Evolutionary conservation across 1,140 invertebrate species (phyloP).

Genomic region (Glossosoma conforme): DNA sequence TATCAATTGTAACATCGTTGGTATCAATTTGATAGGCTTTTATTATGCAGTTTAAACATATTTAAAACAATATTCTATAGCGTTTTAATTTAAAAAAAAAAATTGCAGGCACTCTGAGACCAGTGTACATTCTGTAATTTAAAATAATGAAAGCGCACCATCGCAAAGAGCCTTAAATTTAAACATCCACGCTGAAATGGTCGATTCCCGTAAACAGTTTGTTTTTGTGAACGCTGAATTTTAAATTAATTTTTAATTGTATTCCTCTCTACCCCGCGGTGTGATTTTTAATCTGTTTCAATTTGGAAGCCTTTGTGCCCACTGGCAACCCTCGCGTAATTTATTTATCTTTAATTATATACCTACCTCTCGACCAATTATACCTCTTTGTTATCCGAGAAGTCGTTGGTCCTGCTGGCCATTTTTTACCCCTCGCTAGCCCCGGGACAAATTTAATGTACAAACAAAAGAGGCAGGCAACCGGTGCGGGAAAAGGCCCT

Average conservation of each 20-base stretch:
- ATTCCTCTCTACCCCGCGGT: slow-evolving; percentile 8
- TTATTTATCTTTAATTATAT: slow-evolving; percentile 31
- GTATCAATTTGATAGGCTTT: too few species aligned
- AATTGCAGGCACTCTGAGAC: too few species aligned
- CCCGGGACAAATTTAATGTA: slow-evolving; percentile 23
- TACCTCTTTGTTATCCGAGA: slow-evolving; percentile 25
- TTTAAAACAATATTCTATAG: too few species aligned
- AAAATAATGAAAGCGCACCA: too few species aligned
- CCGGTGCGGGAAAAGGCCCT: neutral
- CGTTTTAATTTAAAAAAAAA: too few species aligned
- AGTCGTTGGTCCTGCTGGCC: slow-evolving; percentile 1
- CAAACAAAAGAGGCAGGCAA: slow-evolving; percentile 11
- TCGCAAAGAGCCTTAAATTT: too few species aligned
- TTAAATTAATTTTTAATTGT: slow-evolving; percentile 24
- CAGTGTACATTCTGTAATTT: too few species aligned
- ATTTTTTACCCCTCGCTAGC: slow-evolving; percentile 3
- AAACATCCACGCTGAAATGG: neutral
- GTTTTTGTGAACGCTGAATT: slow-evolving; percentile 7
- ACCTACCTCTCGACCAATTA: slow-evolving; percentile 29
- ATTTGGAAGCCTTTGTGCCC: slow-evolving; percentile 24
- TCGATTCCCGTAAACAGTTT: slow-evolving; percentile 6
- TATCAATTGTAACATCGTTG: too few species aligned
- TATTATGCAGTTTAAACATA: too few species aligned
- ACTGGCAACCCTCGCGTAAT: slow-evolving; percentile 16
- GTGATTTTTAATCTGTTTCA: slow-evolving; percentile 31